Evolutionary conservation across 2,797 vertebrate genomes (phyloP), one percentile per base, ranked within the genome.

Genomic region (Lagocephalus sceleratus): DNA sequence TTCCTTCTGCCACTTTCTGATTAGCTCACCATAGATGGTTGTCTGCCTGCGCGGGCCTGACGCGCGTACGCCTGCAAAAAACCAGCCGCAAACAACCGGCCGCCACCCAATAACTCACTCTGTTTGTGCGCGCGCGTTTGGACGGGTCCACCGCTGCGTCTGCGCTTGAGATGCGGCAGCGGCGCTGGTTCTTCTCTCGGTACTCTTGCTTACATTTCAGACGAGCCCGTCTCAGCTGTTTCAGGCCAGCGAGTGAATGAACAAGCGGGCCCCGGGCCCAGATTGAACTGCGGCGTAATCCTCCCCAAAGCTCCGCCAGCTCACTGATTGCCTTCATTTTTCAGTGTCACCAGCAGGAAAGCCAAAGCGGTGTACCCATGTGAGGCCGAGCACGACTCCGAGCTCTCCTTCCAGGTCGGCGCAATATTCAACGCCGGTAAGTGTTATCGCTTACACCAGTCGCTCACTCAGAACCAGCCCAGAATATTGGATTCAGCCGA

Each of bases 381-480:
- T 60, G 94, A 97, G 82, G 97, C 96, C 55, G 97, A 98, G 66
- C 96, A 99, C 72, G 94, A 93, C 85, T 96, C 96, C 1, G 97
- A 98, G 85, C 86, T 99, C 80, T 99, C 96, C 65, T 98, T 98
- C 90, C 91, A 94, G 88, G 93, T 92, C 75, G 97, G 96, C 75
- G 96, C 93, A 66, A 93, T 97, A 90, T 98, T 99, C 93, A 93
- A 94, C 80, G 91, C 93, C 68, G 97, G 97, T 99, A 91, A 97
- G 97, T 93, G 84, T 82, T 88, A 84, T 85, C 85, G 54, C 75
- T 73, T 67, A 76, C 83, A 85, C 87, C 87, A 81, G 84, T 83
- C 83, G 68, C 73, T 85, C 84, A 79, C 81, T 85, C 76, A 75
- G 69, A 83, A 81, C 79, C 78, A 70, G 72, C 75, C 63, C 52